A percentile compares a stretch with the other conserved stretches of the same genome.
phyloP scores from a whole-genome alignment of 2,113 vertebrate species.

The Dipodomys stephensi region DNA sequence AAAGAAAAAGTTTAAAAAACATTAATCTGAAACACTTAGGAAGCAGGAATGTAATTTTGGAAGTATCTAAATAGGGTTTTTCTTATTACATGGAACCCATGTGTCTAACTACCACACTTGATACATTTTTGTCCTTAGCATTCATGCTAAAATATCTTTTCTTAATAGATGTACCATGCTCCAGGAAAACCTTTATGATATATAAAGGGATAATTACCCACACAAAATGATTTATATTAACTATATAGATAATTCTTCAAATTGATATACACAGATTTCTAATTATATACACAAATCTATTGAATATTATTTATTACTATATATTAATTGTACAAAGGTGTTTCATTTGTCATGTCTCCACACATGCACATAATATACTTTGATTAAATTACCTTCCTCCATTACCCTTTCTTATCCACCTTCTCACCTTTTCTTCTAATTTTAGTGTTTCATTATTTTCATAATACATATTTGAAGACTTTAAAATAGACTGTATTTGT shows the following conservation, averaged over 20 bases:
- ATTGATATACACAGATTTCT: not conserved
- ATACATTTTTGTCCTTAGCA: constrained; percentile 59
- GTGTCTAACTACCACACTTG: not conserved
- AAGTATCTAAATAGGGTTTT: constrained; percentile 17
- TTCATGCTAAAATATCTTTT: constrained; percentile 49
- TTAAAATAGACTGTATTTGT: constrained; percentile 19
- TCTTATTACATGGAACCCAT: not conserved
- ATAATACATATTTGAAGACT: not conserved
- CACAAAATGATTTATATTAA: constrained; percentile 51
- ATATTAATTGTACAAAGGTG: too few species aligned
- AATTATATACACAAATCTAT: not conserved
- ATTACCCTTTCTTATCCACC: too few species aligned
- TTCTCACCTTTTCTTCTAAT: too few species aligned
- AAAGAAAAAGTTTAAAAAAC: not conserved
- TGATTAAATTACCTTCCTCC: too few species aligned
- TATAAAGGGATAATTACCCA: constrained; percentile 55
- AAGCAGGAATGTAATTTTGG: not conserved
- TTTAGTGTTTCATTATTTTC: too few species aligned
- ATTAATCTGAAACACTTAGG: constrained; percentile 34
- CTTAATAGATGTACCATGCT: constrained; percentile 50
- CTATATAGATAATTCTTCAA: constrained; percentile 35
- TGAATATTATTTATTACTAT: not conserved
- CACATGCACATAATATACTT: too few species aligned
- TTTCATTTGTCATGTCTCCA: too few species aligned
- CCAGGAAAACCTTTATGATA: constrained; percentile 37